Percentiles rank a stretch among this genome's conserved stretches.
Conservation (phyloP, 2,797 vertebrate genomes). For the Echiichthys vipera region DNA sequence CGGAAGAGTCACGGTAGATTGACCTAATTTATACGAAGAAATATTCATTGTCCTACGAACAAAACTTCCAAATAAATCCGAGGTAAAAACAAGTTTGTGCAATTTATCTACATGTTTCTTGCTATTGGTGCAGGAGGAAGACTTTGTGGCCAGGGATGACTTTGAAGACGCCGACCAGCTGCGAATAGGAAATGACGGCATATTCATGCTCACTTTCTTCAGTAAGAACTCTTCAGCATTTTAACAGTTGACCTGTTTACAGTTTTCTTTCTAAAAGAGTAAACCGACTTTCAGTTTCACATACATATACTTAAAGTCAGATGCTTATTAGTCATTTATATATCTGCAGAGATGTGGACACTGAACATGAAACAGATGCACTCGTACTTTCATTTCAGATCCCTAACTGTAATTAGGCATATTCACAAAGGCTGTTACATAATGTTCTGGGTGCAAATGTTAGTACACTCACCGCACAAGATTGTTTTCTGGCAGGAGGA, state of each 20-base stretch:
- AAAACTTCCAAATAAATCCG: neutral
- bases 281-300: neutral
- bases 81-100: neutral
- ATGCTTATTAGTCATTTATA: neutral
- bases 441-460: neutral
- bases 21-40: neutral
- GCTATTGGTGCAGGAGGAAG: constrained; percentile 89
- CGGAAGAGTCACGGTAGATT: constrained; percentile 87
- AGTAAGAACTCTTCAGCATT: constrained; percentile 86
- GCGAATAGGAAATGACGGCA: constrained; percentile 98
- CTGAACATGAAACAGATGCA: neutral
- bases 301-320: neutral
- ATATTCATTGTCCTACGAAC: neutral
- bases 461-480: neutral
- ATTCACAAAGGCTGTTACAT: neutral
- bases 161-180: constrained; percentile 98
- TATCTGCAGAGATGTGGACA: neutral
- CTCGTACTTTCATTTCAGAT: neutral
- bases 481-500: constrained; percentile 1
- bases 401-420: neutral
- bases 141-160: constrained; percentile 94
- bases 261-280: neutral
- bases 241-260: neutral
- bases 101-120: neutral
- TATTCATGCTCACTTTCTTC: constrained; percentile 99